Percentiles rank a stretch among this genome's conserved stretches.
Evolutionary conservation across 2,113 vertebrate species (phyloP).

Genomic region (Aspidoscelis tigris): DNA sequence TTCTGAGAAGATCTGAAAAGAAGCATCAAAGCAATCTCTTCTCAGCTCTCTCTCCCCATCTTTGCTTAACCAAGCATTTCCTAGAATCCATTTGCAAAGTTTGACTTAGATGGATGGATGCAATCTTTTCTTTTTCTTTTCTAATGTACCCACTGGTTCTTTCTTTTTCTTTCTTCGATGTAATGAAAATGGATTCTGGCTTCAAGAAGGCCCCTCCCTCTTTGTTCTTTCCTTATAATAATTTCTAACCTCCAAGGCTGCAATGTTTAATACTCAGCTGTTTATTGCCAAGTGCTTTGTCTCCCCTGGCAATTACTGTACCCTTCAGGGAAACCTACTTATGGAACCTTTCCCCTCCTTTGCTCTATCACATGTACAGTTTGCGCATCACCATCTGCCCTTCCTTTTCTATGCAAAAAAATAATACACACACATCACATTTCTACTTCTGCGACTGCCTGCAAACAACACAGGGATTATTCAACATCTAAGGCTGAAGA

Average conservation of each 20-base stretch:
- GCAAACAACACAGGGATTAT: neutral
- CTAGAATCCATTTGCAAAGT: neutral
- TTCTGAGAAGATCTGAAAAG: slow-evolving; percentile 39
- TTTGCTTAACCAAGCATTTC: neutral
- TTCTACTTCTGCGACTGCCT: slow-evolving; percentile 15
- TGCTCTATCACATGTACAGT: accelerated
- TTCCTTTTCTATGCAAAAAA: slow-evolving; percentile 32
- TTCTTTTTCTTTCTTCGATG: neutral
- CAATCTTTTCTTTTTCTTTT: slow-evolving; percentile 18
- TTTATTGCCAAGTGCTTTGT: neutral
- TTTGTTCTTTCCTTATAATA: slow-evolving; percentile 53
- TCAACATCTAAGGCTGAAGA: too few species aligned
- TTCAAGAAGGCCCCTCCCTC: slow-evolving; percentile 51
- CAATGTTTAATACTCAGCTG: slow-evolving; percentile 41
- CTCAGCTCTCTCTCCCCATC: too few species aligned
- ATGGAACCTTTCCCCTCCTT: neutral
- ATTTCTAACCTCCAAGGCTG: slow-evolving; percentile 20
- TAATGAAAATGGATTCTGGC: slow-evolving; percentile 7
- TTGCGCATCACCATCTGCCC: slow-evolving; percentile 16
- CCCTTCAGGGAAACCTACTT: neutral
- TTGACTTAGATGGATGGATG: neutral
- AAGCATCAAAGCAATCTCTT: neutral
- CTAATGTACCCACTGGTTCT: neutral
- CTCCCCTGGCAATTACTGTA: neutral
- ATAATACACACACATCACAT: slow-evolving; percentile 12